These are phyloP conservation scores for Periplaneta americana DNA, from an alignment of 1,140 invertebrate species.

Conservation along the genomic window DNA sequence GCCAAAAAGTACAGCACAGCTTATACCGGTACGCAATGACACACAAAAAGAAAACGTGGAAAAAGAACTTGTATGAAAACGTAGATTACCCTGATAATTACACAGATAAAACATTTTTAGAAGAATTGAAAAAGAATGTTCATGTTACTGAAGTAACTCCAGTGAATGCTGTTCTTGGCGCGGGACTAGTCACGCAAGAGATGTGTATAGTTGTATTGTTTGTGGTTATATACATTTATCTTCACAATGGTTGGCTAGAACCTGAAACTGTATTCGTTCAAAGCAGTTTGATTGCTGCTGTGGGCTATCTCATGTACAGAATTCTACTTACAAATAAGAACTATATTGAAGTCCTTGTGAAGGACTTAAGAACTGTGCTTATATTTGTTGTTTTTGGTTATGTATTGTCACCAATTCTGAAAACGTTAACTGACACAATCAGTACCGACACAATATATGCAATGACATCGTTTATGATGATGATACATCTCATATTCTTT, in stretches of 20 bases:
- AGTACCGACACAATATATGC: slow-evolving; percentile 96
- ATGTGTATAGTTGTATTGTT: slow-evolving; percentile 72
- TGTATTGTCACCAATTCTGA: slow-evolving; percentile 83
- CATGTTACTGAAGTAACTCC: slow-evolving; percentile 64
- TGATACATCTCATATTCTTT: slow-evolving; percentile 84
- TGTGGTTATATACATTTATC: slow-evolving; percentile 63
- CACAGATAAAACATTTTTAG: slow-evolving; percentile 77
- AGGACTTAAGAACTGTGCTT: slow-evolving; percentile 60
- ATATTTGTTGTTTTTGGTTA: slow-evolving; percentile 81
- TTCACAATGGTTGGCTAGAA: slow-evolving; percentile 60
- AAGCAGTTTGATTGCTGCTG: slow-evolving; percentile 44
- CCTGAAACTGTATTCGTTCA: slow-evolving; percentile 54
- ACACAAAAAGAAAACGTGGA: slow-evolving; percentile 48
- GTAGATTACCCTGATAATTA: slow-evolving; percentile 87
- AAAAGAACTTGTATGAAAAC: slow-evolving; percentile 86
- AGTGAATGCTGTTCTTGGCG: slow-evolving; percentile 61
- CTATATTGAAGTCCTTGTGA: slow-evolving; percentile 21
- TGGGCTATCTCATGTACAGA: slow-evolving; percentile 52
- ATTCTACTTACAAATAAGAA: slow-evolving; percentile 30
- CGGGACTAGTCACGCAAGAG: slow-evolving; percentile 65
- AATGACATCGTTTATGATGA: slow-evolving; percentile 80
- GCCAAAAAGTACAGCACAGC: too few relatives aligned
- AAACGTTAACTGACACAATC: slow-evolving; percentile 91
- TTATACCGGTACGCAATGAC: background rate
- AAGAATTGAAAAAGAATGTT: slow-evolving; percentile 80